These are phyloP conservation scores for Pristionchus entomophagus DNA, from an alignment of 2,888 invertebrate species.

Conservation along the genomic window DNA sequence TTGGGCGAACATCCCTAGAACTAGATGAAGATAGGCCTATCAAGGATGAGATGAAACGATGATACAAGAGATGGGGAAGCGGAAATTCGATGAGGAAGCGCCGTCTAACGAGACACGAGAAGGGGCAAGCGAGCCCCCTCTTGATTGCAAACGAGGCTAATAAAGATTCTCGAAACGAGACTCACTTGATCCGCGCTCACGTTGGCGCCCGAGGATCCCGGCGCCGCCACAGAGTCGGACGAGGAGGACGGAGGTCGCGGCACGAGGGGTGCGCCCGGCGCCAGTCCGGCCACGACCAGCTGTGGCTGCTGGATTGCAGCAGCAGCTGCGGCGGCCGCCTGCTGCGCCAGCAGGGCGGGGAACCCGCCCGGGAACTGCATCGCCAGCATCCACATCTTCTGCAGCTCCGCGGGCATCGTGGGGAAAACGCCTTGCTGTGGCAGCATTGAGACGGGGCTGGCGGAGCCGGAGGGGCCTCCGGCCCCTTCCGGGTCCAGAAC, in stretches of 20 bases:
- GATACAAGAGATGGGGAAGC: not conserved
- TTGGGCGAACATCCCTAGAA: too few species aligned
- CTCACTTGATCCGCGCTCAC: constrained; percentile 62
- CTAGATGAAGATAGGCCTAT: not conserved
- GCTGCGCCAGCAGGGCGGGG: not conserved
- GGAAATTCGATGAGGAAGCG: constrained; percentile 10
- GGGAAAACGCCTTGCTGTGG: not conserved
- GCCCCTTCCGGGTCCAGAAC: not conserved
- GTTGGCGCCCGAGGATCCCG: constrained; percentile 12
- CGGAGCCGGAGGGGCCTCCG: not conserved
- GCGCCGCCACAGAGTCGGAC: not conserved
- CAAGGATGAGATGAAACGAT: too few species aligned
- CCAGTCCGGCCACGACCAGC: not conserved
- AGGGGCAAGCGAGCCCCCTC: not conserved
- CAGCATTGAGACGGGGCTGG: not conserved
- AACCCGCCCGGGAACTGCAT: constrained; percentile 49
- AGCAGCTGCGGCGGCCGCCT: not conserved
- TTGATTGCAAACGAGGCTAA: constrained; percentile 40
- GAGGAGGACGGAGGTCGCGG: constrained; percentile 37
- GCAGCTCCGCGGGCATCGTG: constrained; percentile 52
- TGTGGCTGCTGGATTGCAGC: not conserved
- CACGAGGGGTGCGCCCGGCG: not conserved
- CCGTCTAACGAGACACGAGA: not conserved
- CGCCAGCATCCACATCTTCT: constrained; percentile 57
- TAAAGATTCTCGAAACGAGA: constrained; percentile 17